Evolutionary conservation across 2,888 invertebrate species (phyloP), one percentile per base, ranked within the genome.

Genomic region (Bugula neritina): DNA sequence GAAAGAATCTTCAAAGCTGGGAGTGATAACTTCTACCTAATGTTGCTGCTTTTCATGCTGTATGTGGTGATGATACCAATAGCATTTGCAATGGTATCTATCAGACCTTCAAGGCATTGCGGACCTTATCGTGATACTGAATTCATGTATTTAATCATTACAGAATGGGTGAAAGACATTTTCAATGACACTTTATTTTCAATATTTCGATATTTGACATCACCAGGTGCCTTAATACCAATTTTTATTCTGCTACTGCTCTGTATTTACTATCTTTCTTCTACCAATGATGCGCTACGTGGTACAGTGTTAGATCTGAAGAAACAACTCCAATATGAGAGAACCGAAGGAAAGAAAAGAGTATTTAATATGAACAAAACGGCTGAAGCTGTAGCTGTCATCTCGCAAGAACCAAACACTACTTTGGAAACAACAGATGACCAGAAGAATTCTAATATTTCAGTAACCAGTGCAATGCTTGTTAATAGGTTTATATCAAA

Each of bases 11-110:
- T 94, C 83, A 88, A 93, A 80, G 94, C 94, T 0, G 92, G 91
- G 1, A 95, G 94, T 72, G 96, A 95, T 84, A 98, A 98, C 82
- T 98, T 98, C 84, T 98, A 97, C 84, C 89, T 94, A 75, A 92
- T 92, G 0, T 86, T 96, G 5, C 86, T 97, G 72, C 86, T 97
- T 73, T 91, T 93, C 71, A 96, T 97, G 95, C 84, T 98, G 54
- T 97, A 97, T 80, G 86, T 98, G 21, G 96, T 95, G 82, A 95
- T 95, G 1, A 86, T 98, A 71, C 97, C 97, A 0, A 96, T 97
- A 13, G 93, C 94, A 13, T 97, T 94, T 81, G 92, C 95, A 0
- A 92, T 97, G 74, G 95, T 96, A 1, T 92, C 93, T 90, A 89
- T 96, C 0, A 89, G 90, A 77, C 97, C 98, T 0, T 96, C 96